These are phyloP conservation scores for Elephas maximus DNA, from an alignment of 2,113 vertebrate species.

Conservation along the genomic window DNA sequence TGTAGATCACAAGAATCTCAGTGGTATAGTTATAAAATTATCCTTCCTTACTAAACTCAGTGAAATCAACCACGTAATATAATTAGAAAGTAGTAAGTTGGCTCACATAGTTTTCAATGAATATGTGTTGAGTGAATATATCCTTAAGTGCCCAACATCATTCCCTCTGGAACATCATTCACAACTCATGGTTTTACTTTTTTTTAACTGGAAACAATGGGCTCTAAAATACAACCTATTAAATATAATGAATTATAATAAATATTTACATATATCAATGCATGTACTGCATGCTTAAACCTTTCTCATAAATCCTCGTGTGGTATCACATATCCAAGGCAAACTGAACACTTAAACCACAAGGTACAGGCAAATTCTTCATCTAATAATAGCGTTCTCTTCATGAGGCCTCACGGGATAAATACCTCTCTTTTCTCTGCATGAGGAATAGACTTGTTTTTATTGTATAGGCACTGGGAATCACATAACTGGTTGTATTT, in stretches of 20 bases:
- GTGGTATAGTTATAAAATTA: not conserved
- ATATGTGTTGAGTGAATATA: not conserved
- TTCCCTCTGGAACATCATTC: constrained; percentile 46
- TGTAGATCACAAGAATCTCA: not conserved
- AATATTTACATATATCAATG: constrained; percentile 41
- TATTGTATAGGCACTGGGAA: not conserved
- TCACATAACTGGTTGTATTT: not conserved
- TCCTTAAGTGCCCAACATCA: not conserved
- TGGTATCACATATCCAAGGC: constrained; percentile 58
- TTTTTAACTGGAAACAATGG: constrained; percentile 45
- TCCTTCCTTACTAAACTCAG: not conserved
- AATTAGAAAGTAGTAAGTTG: constrained; percentile 4
- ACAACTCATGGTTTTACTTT: not conserved
- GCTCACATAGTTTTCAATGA: not conserved
- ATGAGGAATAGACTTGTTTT: not conserved
- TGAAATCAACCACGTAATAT: not conserved
- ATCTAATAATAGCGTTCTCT: not conserved
- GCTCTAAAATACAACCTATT: constrained; percentile 58
- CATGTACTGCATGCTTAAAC: constrained; percentile 21
- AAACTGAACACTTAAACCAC: constrained; percentile 37
- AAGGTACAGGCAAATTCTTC: constrained; percentile 15
- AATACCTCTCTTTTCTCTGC: constrained; percentile 14
- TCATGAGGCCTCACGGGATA: constrained; percentile 1
- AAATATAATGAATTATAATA: constrained; percentile 54
- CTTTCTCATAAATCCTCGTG: not conserved